A percentile compares a stretch with the other conserved stretches of the same genome.
Evolutionary conservation across 2,888 invertebrate species (phyloP).

Genomic region (Metacarcinus magister): DNA sequence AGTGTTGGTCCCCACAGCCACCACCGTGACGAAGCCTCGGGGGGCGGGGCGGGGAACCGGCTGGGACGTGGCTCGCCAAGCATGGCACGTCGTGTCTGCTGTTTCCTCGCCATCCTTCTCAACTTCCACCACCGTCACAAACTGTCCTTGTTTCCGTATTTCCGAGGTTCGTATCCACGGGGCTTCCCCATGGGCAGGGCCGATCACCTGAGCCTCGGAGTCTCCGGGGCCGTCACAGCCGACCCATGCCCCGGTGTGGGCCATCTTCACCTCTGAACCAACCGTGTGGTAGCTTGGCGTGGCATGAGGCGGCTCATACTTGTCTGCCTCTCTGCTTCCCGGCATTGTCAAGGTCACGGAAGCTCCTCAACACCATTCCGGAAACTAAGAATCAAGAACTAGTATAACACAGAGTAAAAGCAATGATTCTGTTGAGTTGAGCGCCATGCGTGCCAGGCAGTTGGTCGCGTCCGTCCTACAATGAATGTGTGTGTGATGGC

Average conservation of each 20-base stretch:
- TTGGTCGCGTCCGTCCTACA: not conserved
- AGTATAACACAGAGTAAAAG: not conserved
- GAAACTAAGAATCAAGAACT: not conserved
- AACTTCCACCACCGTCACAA: slow-evolving; percentile 80
- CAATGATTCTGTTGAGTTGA: not conserved
- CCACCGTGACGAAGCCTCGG: slow-evolving; percentile 81
- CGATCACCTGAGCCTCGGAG: slow-evolving; percentile 17
- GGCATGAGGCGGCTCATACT: slow-evolving; percentile 17
- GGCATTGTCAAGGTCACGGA: slow-evolving; percentile 56
- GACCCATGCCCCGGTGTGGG: slow-evolving; percentile 60
- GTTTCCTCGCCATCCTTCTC: slow-evolving; percentile 67
- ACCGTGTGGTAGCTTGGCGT: not conserved
- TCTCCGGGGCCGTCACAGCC: slow-evolving; percentile 4
- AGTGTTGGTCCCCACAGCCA: slow-evolving; percentile 77
- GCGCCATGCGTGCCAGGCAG: not conserved
- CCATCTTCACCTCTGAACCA: slow-evolving; percentile 45
- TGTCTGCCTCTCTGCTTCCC: slow-evolving; percentile 63
- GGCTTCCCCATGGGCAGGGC: not conserved
- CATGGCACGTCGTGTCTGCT: slow-evolving; percentile 64
- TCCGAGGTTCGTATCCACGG: slow-evolving; percentile 59
- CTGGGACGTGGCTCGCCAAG: slow-evolving; percentile 66
- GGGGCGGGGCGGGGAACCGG: slow-evolving; percentile 78
- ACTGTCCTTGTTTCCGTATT: slow-evolving; percentile 74
- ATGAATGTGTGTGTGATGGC: not conserved
- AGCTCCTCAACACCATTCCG: slow-evolving; percentile 11